A percentile compares a stretch with the other conserved stretches of the same genome.
These are phyloP conservation scores for Elachura formosa DNA, from an alignment of 2,113 vertebrate species.

Conservation along the genomic window DNA sequence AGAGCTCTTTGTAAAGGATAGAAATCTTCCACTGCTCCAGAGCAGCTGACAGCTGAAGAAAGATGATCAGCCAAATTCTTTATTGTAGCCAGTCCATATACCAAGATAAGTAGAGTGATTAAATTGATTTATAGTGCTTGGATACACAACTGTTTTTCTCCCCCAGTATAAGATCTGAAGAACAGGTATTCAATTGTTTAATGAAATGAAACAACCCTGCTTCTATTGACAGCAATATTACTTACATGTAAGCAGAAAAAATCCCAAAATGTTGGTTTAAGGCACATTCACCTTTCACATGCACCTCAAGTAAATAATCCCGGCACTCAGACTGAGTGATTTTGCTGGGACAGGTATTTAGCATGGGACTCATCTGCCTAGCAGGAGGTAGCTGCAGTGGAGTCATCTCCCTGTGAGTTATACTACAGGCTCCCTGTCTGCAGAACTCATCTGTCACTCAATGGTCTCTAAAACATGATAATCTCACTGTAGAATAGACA, in stretches of 20 bases:
- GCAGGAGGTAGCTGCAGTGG: not conserved
- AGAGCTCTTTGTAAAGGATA: not conserved
- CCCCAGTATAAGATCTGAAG: not conserved
- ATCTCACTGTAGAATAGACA: not conserved
- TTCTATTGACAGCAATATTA: not conserved
- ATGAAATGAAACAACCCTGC: not conserved
- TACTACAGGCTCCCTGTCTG: not conserved
- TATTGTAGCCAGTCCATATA: not conserved
- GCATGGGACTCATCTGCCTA: not conserved
- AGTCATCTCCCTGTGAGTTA: not conserved
- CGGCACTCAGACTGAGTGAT: not conserved
- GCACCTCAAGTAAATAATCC: not conserved
- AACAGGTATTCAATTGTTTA: not conserved
- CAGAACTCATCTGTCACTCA: not conserved
- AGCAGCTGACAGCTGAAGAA: slow-evolving; percentile 27
- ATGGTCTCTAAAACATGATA: not conserved
- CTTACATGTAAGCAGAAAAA: not conserved
- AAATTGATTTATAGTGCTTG: not conserved
- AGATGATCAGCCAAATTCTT: slow-evolving; percentile 20
- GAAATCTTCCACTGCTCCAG: slow-evolving; percentile 8
- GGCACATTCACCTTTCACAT: not conserved
- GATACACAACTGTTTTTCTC: not conserved
- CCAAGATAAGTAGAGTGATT: slow-evolving; percentile 1
- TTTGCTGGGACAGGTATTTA: not conserved
- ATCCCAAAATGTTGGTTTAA: not conserved